These are phyloP conservation scores for Notamacropus eugenii DNA, from an alignment of 2,797 vertebrate genomes.

Conservation along the genomic window DNA sequence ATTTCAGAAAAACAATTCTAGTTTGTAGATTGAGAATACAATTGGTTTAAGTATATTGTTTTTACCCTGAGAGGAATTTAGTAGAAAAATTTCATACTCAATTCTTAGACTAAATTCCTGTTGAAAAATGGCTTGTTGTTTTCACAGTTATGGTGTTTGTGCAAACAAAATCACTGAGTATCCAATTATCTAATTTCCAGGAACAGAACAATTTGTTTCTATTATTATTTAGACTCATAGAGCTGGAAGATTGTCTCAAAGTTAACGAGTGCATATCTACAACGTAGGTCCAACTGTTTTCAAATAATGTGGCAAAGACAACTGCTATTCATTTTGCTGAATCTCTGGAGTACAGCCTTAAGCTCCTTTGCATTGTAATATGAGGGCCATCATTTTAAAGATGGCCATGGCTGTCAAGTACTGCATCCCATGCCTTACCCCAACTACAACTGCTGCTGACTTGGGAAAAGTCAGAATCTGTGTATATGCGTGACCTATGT, in stretches of 20 bases:
- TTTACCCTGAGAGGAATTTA: constrained; percentile 41
- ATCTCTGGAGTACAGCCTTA: not conserved
- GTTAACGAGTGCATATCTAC: not conserved
- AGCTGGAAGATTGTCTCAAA: not conserved
- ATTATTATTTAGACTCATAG: not conserved
- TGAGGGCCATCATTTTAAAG: not conserved
- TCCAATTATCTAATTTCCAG: not conserved
- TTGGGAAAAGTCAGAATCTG: not conserved
- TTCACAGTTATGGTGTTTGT: constrained; percentile 32
- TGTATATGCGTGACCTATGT: not conserved
- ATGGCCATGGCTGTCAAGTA: not conserved
- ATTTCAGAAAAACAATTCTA: not conserved
- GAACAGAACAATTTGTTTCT: constrained; percentile 35
- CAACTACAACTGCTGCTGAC: not conserved
- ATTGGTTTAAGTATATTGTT: constrained; percentile 19
- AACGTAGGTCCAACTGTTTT: not conserved
- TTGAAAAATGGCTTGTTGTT: constrained; percentile 30
- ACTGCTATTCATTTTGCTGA: not conserved
- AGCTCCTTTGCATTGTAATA: not conserved
- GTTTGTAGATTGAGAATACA: not conserved
- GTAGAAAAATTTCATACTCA: constrained; percentile 33
- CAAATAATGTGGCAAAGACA: not conserved
- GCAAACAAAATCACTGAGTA: not conserved
- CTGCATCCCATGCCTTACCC: not conserved
- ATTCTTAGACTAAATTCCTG: constrained; percentile 6